phyloP scores from a whole-genome alignment of 2,797 vertebrate species.

The Craterocephalus amniculus region DNA sequence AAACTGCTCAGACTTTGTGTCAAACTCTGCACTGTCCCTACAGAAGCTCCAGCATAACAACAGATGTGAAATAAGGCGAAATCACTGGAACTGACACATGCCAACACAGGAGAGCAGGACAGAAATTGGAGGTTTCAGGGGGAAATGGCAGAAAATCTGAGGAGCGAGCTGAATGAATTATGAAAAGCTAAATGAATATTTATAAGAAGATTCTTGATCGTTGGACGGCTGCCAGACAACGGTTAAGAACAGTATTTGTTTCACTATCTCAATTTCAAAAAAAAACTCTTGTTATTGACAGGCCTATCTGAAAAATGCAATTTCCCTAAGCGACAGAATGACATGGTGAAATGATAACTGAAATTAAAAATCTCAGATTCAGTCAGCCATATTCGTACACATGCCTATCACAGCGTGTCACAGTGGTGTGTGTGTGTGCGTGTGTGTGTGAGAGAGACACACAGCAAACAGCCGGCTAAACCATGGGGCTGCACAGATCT shows the following conservation, averaged over 20 bases:
- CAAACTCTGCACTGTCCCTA: slow-evolving; percentile 16
- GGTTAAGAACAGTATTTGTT: slow-evolving; percentile 74
- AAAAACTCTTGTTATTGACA: slow-evolving; percentile 70
- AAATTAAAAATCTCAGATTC: slow-evolving; percentile 82
- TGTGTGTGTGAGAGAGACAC: slow-evolving; percentile 28
- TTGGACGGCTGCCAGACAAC: slow-evolving; percentile 69
- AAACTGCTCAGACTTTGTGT: slow-evolving; percentile 1
- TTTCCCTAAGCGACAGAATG: slow-evolving; percentile 79
- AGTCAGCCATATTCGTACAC: slow-evolving; percentile 76
- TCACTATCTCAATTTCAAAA: slow-evolving; percentile 59
- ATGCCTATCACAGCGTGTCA: slow-evolving; percentile 75
- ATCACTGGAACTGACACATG: slow-evolving; percentile 65
- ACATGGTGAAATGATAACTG: slow-evolving; percentile 81
- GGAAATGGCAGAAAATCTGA: slow-evolving; percentile 41
- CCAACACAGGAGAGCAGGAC: slow-evolving; percentile 45
- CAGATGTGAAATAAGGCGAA: slow-evolving; percentile 40
- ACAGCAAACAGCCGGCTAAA: slow-evolving; percentile 37
- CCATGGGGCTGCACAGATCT: slow-evolving; percentile 24
- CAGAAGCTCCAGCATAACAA: slow-evolving; percentile 26
- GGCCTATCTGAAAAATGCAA: slow-evolving; percentile 79
- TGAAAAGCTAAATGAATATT: slow-evolving; percentile 74
- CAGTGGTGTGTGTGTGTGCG: slow-evolving; percentile 45
- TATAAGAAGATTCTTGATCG: slow-evolving; percentile 70
- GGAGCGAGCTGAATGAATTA: slow-evolving; percentile 70
- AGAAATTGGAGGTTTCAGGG: slow-evolving; percentile 46